A percentile compares a stretch with the other conserved stretches of the same genome.
Evolutionary conservation across 1,140 invertebrate genomes (phyloP).

Genomic region (Halictus rubicundus): DNA sequence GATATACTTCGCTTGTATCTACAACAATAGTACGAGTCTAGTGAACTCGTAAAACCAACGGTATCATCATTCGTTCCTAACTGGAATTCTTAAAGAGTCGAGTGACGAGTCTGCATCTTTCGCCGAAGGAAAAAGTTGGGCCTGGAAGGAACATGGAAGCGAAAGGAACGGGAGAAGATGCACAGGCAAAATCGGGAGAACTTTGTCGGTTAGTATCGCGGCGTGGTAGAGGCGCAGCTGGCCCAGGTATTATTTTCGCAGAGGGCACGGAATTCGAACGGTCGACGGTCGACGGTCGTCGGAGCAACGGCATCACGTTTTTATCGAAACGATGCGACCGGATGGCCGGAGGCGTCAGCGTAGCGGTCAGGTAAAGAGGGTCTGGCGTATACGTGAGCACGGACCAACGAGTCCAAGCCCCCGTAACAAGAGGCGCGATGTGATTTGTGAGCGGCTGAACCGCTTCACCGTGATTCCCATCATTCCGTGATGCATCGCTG

Average conservation of each 20-base stretch:
- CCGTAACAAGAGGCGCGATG: slow-evolving; percentile 43
- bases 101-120: neutral
- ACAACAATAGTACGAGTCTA: too few relatives aligned
- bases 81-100: too few relatives aligned
- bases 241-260: slow-evolving; percentile 24
- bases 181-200: neutral
- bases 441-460: slow-evolving; percentile 71
- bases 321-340: slow-evolving; percentile 23
- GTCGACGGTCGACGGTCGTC: neutral
- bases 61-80: too few relatives aligned
- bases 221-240: neutral
- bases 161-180: neutral
- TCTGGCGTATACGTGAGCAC: slow-evolving; percentile 49
- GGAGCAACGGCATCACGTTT: slow-evolving; percentile 12
- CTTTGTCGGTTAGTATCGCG: neutral
- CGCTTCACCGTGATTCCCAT: slow-evolving; percentile 67
- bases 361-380: slow-evolving; percentile 15
- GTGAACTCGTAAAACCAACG: too few relatives aligned
- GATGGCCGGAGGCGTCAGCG: slow-evolving; percentile 10
- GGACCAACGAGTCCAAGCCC: slow-evolving; percentile 35
- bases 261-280: slow-evolving; percentile 35
- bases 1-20: too few relatives aligned
- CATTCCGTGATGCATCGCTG: slow-evolving; percentile 75
- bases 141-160: neutral
- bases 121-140: neutral